Conservation (phyloP, 2,797 vertebrate species). For the Falco biarmicus region DNA sequence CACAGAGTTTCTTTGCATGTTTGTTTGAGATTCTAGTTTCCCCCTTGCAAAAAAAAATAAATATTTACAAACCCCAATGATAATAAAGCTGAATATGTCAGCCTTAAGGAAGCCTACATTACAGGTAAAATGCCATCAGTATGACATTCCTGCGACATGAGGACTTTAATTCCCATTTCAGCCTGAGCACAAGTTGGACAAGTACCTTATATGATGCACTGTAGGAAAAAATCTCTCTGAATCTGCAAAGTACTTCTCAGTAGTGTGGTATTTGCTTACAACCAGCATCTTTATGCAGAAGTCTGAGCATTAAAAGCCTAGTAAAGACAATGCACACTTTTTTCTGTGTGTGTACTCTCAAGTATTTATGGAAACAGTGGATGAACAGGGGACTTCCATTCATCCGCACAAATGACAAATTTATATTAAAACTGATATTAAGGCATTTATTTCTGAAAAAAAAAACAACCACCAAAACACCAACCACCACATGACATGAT, state of each 20-base stretch:
- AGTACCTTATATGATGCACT: background rate
- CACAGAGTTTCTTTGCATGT: background rate
- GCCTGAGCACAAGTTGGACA: background rate
- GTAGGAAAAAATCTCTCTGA: background rate
- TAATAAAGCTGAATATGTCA: background rate
- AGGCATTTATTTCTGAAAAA: background rate
- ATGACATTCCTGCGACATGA: background rate
- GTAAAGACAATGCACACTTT: background rate
- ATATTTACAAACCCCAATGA: background rate
- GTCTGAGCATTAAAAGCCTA: background rate
- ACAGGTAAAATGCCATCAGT: background rate
- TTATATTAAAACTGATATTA: background rate
- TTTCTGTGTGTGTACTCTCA: background rate
- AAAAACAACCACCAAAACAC: background rate
- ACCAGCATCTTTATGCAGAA: background rate
- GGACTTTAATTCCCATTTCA: background rate
- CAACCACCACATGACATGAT: no score
- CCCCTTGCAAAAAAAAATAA: no score
- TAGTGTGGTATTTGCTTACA: background rate
- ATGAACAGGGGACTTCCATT: background rate
- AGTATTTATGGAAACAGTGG: background rate
- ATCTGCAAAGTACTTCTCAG: fast-evolving
- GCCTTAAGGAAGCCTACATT: background rate
- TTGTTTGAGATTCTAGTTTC: background rate
- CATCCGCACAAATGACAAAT: background rate